Base-by-base conservation (phyloP, 1,140 invertebrate genomes). In the Drosophila insularis region DNA sequence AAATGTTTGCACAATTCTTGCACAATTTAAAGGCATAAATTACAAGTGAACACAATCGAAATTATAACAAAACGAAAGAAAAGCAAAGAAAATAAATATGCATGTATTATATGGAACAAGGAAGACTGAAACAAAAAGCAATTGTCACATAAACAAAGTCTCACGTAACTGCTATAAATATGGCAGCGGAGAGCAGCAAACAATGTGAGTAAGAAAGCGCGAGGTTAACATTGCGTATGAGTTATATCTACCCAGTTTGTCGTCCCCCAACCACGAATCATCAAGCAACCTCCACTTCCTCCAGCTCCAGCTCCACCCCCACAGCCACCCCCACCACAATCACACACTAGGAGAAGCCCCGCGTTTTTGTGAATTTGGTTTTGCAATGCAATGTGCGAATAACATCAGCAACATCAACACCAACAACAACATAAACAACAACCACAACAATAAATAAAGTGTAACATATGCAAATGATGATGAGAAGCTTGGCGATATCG, bases 401-500 rank as follows among this genome's bases (percentile, higher is more conserved):
- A 80, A 67, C 27, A 71, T 61, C 53, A 50, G 50, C 43, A n/a
- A 35, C 59, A 64, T 37, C 32, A 39, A 32, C 23, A 39, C 67
- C 31, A 11, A 27, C 37, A 31, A 40, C 63, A 56, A 40, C 70
- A 71, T 10, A 54, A 67, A 53, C 58, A 56, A 69, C 77, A 76
- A 78, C 67, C 58, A 63, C 68, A 78, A 89, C 80, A 89, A 87
- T 89, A 89, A 87, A 87, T 89, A 87, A 87, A 80, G 66, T 89
- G 82, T 89, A 87, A 87, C 82, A 87, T 87, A 87, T 87, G 82
- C 82, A 87, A 87, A 89, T 87, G 82, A 87, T 89, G 82, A 89
- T 87, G 82, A 86, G 82, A 87, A 87, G 75, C 68, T 63, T 70
- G 71, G 68, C 74, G 67, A 86, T 78, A 80, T 54, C 65, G 64